Base-by-base conservation (phyloP, 2,888 invertebrate genomes). In the Ceratothoa steindachneri region DNA sequence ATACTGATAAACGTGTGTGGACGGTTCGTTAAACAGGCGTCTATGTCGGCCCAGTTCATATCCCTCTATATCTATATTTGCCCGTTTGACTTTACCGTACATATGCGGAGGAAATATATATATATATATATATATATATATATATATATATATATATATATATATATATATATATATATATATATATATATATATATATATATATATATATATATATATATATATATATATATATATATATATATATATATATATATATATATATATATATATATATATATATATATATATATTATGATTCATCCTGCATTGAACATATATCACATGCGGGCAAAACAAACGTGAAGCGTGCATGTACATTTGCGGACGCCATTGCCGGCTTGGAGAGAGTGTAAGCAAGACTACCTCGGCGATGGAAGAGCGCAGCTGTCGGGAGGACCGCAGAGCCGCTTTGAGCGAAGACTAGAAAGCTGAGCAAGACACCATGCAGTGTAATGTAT, bases 271-370 rank as follows among this genome's bases (percentile, higher is more conserved):
- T 51, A 51, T 51, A 51, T 51, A 51, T 51, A 51, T 51, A 51
- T 51, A 51, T 51, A 51, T 41, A 41, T 41, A 41, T 41, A 41
- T 41, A 41, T 41, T n/a, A n/a, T n/a, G n/a, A n/a, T n/a, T n/a
- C n/a, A n/a, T n/a, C n/a, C n/a, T n/a, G n/a, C n/a, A n/a, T n/a
- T n/a, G 51, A 51, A 15, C 24, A 67, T 41, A 71, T 29, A 77
- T 74, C 65, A 76, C 75, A 5, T 76, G 72, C 0, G 75, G 73
- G 31, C 75, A 76, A n/a, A 76, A 79, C 75, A 75, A 76, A 30
- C 76, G 74, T 12, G n/a, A n/a, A n/a, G n/a, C n/a, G n/a, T n/a
- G n/a, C 73, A 75, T 41, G 71, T 67, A 28, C 72, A 71, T 66
- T 66, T 73, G 65, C 60, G 64, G 27, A 64, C 75, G 5, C 5